Evolutionary conservation across 2,888 invertebrate species (phyloP), one percentile per base, ranked within the genome.

Genomic region (Drosophila robusta): DNA sequence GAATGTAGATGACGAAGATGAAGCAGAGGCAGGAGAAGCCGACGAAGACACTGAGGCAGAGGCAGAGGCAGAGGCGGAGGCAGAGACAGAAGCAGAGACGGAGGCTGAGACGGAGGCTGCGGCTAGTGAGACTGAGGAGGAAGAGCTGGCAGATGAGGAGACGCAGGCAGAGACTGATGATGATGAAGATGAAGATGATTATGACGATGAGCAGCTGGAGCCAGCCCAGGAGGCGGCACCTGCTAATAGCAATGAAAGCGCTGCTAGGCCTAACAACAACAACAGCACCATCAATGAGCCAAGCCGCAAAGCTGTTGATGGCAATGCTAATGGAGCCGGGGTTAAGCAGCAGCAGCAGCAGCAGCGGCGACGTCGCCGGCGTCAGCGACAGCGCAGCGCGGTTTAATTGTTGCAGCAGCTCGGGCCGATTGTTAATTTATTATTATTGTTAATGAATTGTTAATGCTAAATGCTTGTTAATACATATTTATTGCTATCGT

Each of bases 401-500:
- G 36, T 57, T 26, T 75, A 60, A 66, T 34, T 16, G 18, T 44
- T 39, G 58, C 29, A 50, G 41, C 49, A 29, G 36, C 22, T 26
- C 26, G 49, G 50, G 45, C 58, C 58, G 55, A 41, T 69, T 70
- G 65, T 63, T 80, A 80, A 73, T 75, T 78, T 66, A 83, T 63
- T 75, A 58, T 69, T 51, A 67, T 70, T 70, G 80, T 81, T 76
- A 81, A 84, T 82, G 81, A 81, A 68, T 84, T 85, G 86, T 86
- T 83, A 83, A 80, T 71, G 75, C 64, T 70, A 70, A 76, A 69
- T 60, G 75, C 69, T 69, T 79, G 78, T 85, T 86, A 75, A 78
- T 87, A 67, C 57, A 56, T 83, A 81, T 81, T 81, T 81, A 81
- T 83, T 82, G 80, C 57, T 78, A 78, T 14, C 55, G 45, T 77